Evolutionary conservation across 2,797 vertebrate genomes (phyloP).

Genomic region (Gadopsis bispinosus): DNA sequence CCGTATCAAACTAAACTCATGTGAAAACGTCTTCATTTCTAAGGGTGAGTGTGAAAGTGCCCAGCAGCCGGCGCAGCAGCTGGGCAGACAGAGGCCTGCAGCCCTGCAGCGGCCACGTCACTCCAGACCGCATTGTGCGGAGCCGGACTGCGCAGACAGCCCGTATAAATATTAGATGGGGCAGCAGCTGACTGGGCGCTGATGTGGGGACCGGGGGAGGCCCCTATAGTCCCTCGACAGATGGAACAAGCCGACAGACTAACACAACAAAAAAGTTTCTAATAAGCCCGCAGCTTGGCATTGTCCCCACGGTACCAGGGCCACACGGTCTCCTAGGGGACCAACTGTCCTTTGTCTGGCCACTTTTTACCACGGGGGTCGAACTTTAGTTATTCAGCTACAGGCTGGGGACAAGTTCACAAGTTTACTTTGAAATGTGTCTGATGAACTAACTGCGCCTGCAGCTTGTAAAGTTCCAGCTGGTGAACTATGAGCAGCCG

Average conservation of each 20-base stretch:
- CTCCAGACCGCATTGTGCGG: slow-evolving; percentile 84
- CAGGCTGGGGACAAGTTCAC: slow-evolving; percentile 16
- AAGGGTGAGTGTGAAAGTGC: slow-evolving; percentile 60
- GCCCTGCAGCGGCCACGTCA: slow-evolving; percentile 78
- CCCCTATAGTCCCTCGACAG: slow-evolving; percentile 90
- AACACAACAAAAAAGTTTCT: slow-evolving; percentile 85
- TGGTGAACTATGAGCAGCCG: slow-evolving; percentile 22
- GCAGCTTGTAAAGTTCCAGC: slow-evolving; percentile 26
- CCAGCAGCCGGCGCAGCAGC: slow-evolving; percentile 84
- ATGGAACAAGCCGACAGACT: slow-evolving; percentile 93
- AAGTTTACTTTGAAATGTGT: slow-evolving; percentile 11
- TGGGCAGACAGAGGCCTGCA: slow-evolving; percentile 76
- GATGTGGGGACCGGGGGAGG: slow-evolving; percentile 78
- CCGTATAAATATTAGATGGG: slow-evolving; percentile 97
- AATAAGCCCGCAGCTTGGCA: slow-evolving; percentile 88
- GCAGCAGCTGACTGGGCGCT: slow-evolving; percentile 92
- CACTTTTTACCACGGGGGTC: slow-evolving; percentile 35
- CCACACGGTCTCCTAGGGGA: slow-evolving; percentile 80
- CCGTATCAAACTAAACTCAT: no score
- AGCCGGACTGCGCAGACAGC: slow-evolving; percentile 74
- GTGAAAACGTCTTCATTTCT: background rate
- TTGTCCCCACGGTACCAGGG: slow-evolving; percentile 83
- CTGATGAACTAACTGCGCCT: background rate
- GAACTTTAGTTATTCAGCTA: slow-evolving; percentile 39
- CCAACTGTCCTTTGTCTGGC: slow-evolving; percentile 87